phyloP scores from a whole-genome alignment of 2,113 vertebrate species.

The Nyctereutes procyonoides region DNA sequence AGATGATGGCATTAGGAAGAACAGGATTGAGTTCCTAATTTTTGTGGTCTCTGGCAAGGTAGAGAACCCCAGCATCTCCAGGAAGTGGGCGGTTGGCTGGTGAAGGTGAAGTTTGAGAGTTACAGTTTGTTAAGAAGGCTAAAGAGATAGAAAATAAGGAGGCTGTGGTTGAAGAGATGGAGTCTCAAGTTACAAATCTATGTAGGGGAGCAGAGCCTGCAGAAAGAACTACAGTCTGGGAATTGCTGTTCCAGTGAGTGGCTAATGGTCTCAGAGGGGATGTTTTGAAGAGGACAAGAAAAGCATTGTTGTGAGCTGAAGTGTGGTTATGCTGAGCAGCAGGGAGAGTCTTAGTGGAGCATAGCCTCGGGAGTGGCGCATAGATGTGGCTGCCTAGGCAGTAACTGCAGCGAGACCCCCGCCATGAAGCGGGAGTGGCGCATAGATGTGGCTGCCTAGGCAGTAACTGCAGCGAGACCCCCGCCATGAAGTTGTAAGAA shows the following conservation, averaged over 20 bases:
- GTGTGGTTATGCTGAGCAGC: background rate
- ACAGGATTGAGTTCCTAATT: background rate
- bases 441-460: background rate
- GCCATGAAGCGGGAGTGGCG: too few relatives aligned
- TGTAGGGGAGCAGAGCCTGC: background rate
- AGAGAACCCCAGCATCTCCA: background rate
- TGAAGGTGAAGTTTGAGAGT: background rate
- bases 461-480: background rate
- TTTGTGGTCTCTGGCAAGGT: background rate
- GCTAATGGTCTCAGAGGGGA: background rate
- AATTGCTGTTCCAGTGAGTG: background rate
- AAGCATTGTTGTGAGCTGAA: background rate
- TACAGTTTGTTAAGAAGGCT: background rate
- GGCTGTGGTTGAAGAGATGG: background rate
- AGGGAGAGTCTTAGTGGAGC: background rate
- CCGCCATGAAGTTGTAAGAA: background rate
- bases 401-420: background rate
- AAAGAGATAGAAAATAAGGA: background rate
- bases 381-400: background rate
- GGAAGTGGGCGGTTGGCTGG: background rate
- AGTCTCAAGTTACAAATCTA: background rate
- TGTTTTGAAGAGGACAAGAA: background rate
- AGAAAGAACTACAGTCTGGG: background rate
- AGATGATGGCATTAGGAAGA: background rate
- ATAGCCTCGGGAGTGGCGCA: background rate